phyloP scores from a whole-genome alignment of 1,140 invertebrate species.

The Pachypeltis micranthus region DNA sequence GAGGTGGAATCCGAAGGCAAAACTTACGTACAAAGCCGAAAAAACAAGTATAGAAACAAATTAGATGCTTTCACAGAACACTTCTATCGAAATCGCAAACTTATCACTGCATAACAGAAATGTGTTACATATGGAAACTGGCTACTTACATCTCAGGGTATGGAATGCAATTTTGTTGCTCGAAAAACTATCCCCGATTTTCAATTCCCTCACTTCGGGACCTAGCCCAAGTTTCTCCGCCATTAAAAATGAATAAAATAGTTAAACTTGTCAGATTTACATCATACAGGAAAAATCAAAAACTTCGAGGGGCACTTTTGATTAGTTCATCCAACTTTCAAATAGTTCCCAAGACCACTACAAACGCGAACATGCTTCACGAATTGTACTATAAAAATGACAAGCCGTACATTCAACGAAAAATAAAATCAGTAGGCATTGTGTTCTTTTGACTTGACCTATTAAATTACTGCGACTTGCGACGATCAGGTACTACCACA shows the following conservation, averaged over 20 bases:
- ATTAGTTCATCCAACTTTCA: too few species aligned
- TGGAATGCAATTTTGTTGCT: slow-evolving; percentile 65
- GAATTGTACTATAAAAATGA: too few species aligned
- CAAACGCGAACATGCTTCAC: too few species aligned
- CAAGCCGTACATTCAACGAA: too few species aligned
- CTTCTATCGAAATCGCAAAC: too few species aligned
- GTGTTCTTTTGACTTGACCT: slow-evolving; percentile 18
- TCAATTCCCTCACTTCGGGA: slow-evolving; percentile 63
- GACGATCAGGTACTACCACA: slow-evolving; percentile 16
- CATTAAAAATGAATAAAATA: slow-evolving; percentile 37
- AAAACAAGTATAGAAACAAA: slow-evolving; percentile 2
- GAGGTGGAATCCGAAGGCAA: neutral
- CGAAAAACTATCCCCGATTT: slow-evolving; percentile 68
- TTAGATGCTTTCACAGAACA: too few species aligned
- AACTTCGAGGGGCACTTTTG: neutral
- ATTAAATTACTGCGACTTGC: slow-evolving; percentile 21
- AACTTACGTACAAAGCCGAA: neutral
- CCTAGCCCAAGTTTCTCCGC: slow-evolving; percentile 63
- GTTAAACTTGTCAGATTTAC: slow-evolving; percentile 14
- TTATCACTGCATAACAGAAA: too few species aligned
- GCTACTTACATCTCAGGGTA: slow-evolving; percentile 71
- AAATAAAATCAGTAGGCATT: neutral
- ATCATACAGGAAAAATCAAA: slow-evolving; percentile 8
- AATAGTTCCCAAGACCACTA: too few species aligned
- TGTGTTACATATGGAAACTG: slow-evolving; percentile 22